phyloP scores from a whole-genome alignment of 2,113 vertebrate genomes.

The Sapajus apella region DNA sequence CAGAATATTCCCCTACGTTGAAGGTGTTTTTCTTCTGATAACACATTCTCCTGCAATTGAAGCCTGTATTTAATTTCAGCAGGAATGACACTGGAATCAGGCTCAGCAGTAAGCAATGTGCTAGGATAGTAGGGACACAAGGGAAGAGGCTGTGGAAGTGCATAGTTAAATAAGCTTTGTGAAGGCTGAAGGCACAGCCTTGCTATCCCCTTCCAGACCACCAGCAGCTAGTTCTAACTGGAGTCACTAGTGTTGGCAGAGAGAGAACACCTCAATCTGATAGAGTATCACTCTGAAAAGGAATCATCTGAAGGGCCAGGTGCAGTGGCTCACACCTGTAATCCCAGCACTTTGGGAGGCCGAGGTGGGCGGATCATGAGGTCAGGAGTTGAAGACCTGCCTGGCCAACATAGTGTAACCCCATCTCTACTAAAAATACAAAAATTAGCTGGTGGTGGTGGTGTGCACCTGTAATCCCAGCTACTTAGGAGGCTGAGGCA shows the following conservation, averaged over 20 bases:
- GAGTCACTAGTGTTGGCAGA: conserved; percentile 14
- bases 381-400: too few species aligned
- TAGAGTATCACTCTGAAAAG: neutral
- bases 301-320: neutral
- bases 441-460: too few species aligned
- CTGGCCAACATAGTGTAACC: too few species aligned
- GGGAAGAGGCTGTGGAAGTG: neutral
- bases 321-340: too few species aligned
- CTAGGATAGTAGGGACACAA: conserved; percentile 42
- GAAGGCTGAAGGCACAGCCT: neutral
- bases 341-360: too few species aligned
- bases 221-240: conserved; percentile 15
- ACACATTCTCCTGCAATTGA: neutral
- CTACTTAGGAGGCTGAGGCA: too few species aligned
- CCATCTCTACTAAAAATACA: too few species aligned
- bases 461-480: too few species aligned
- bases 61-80: conserved; percentile 62
- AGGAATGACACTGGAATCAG: conserved; percentile 36
- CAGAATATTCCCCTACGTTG: conserved; percentile 12
- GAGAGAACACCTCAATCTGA: neutral
- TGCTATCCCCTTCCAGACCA: neutral
- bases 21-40: conserved; percentile 29
- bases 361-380: too few species aligned
- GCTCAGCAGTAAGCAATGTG: conserved; percentile 41
- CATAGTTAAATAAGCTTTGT: neutral